phyloP scores from a whole-genome alignment of 2,113 vertebrate species.

The Rhinolophus sinicus region DNA sequence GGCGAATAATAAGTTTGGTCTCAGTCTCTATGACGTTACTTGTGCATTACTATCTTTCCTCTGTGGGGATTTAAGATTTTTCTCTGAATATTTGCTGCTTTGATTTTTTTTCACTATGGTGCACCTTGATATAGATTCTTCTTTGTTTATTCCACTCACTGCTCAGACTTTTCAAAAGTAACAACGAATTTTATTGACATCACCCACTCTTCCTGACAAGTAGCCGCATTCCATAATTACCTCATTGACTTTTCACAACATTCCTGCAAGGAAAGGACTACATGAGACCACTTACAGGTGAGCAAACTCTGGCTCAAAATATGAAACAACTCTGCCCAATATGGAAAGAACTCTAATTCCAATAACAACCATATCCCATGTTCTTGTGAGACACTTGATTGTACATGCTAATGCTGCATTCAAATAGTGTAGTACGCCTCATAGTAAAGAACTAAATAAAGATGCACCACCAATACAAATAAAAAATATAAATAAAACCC shows the following conservation, averaged over 20 bases:
- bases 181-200: not conserved
- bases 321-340: not conserved
- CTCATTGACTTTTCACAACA: not conserved
- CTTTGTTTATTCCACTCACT: not conserved
- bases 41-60: not conserved
- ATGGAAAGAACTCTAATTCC: not conserved
- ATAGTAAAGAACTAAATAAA: not conserved
- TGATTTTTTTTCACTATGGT: not conserved
- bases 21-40: not conserved
- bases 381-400: not conserved
- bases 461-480: not conserved
- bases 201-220: not conserved
- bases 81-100: not conserved
- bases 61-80: not conserved
- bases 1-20: not conserved
- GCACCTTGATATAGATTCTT: not conserved
- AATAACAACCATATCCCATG: not conserved
- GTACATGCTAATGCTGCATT: not conserved
- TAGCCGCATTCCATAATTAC: not conserved
- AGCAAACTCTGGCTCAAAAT: not conserved
- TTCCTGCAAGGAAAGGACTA: not conserved
- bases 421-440: no score
- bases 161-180: not conserved
- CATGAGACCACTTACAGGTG: not conserved
- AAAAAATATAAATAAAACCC: not conserved